Base-by-base conservation (phyloP, 2,888 invertebrate species). In the Eristalinus aeneus region DNA sequence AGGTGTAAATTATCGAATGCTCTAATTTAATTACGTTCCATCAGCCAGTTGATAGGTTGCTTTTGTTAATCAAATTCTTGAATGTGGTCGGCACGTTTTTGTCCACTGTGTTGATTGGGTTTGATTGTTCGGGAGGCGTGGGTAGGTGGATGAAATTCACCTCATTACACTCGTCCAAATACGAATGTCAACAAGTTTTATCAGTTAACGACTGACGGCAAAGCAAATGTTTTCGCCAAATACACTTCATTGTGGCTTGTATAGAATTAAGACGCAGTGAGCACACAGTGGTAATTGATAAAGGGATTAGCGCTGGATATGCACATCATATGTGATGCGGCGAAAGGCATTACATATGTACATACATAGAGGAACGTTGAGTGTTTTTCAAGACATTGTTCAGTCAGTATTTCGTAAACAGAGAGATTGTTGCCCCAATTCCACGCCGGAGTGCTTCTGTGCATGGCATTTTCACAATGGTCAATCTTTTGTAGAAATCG, bases 301-400 rank as follows among this genome's bases (percentile, higher is more conserved):
- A 67, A 63, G 36, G 23, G 75, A 68, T 72, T 64, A 76, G 63
- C 61, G 71, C 68, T 80, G 65, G 27, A 85, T 69, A 68, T 68
- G 71, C 61, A 54, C 54, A 6, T 65, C 61, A 16, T 46, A 16
- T n/a, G 16, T 46, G 16, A 46, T 46, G 16, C 46, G 16, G 16
- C 4, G 9, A 16, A 39, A 23, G 22, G 39, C 2, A 39, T 10
- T 39, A n/a, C n/a, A n/a, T n/a, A n/a, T n/a, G n/a, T 39, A 12
- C 20, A 34, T 16, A 16, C 39, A n/a, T 39, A 39, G 22, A 9
- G 39, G n/a, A 27, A 39, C 16, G 46, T 46, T n/a, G 46, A 46
- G 16, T n/a, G 46, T 46, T 3, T n/a, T n/a, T 12, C 16, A 6
- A n/a, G n/a, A 16, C n/a, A 16, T n/a, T n/a, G 27, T 46, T 46